These are phyloP conservation scores for Crocuta crocuta DNA, from an alignment of 2,113 vertebrate genomes.

Conservation along the genomic window DNA sequence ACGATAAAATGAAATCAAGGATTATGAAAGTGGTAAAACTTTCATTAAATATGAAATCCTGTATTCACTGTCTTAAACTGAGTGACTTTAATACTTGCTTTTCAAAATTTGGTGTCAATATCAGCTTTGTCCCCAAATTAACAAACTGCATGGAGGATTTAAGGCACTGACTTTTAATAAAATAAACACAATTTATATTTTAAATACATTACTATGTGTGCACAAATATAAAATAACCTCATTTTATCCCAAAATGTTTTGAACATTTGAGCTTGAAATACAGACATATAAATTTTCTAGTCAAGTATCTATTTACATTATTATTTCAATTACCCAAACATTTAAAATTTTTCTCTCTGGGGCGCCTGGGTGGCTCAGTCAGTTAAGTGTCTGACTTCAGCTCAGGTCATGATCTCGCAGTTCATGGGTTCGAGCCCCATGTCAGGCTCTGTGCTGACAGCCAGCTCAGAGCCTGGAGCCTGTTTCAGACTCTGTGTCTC, in stretches of 20 bases:
- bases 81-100: background rate
- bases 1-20: slow-evolving; percentile 36
- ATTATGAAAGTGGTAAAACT: slow-evolving; percentile 16
- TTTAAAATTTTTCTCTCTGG: background rate
- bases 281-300: background rate
- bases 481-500: too few relatives aligned
- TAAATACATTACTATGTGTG: background rate
- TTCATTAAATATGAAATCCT: slow-evolving; percentile 58
- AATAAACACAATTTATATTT: background rate
- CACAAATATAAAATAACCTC: slow-evolving; percentile 17
- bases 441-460: too few relatives aligned
- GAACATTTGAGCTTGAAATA: background rate
- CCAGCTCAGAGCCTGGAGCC: too few relatives aligned
- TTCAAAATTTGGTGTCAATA: background rate
- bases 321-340: background rate
- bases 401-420: too few relatives aligned
- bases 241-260: background rate
- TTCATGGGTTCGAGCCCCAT: too few relatives aligned
- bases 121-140: background rate
- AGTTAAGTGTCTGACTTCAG: too few relatives aligned
- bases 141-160: background rate
- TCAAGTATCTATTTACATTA: background rate
- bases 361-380: too few relatives aligned
- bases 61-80: background rate
- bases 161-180: slow-evolving; percentile 20